These are phyloP conservation scores for Mesitornis unicolor DNA, from an alignment of 2,113 vertebrate genomes.

Conservation along the genomic window DNA sequence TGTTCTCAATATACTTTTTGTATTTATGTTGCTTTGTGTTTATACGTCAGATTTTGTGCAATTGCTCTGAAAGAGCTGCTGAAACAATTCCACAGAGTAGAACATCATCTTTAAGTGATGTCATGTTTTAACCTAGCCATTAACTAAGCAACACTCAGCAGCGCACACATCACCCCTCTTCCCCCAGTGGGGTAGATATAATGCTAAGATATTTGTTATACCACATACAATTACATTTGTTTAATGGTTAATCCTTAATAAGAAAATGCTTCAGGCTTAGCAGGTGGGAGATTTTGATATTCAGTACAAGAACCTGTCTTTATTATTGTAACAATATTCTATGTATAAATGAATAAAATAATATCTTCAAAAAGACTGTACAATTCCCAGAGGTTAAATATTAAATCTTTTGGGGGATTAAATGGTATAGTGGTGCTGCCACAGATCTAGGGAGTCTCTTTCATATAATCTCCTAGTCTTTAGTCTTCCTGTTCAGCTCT, in stretches of 20 bases:
- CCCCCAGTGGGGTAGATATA: neutral
- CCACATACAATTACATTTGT: neutral
- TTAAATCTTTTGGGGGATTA: neutral
- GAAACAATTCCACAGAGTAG: neutral
- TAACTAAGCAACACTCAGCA: too few species aligned
- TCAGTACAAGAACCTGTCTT: neutral
- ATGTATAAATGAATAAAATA: neutral
- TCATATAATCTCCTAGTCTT: neutral
- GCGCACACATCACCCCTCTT: too few species aligned
- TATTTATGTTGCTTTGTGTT: neutral
- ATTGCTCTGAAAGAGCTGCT: neutral
- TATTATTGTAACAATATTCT: neutral
- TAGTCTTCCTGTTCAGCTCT: neutral
- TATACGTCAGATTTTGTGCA: neutral
- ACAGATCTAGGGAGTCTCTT: neutral
- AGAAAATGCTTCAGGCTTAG: neutral
- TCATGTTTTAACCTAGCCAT: too few species aligned
- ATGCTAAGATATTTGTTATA: neutral
- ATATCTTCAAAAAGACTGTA: neutral
- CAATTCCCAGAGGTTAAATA: neutral
- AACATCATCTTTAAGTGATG: neutral
- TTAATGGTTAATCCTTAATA: neutral
- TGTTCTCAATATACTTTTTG: neutral
- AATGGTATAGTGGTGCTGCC: neutral
- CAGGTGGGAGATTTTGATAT: neutral